Conservation (phyloP, 2,888 invertebrate genomes). For the Lasioglossum leucozonium region DNA sequence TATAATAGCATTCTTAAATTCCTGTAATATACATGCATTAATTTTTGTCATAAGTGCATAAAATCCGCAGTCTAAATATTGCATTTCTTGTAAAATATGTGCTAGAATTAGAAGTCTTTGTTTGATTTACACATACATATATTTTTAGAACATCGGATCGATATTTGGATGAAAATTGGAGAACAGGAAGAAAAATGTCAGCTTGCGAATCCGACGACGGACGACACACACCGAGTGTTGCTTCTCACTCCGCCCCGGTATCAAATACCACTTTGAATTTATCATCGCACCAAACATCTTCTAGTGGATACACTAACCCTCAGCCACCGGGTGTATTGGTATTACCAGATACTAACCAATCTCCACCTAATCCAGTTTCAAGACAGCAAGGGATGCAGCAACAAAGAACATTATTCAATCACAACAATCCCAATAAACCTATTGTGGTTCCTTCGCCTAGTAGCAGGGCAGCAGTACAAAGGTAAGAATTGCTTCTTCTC, state of each 20-base stretch:
- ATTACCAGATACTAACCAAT: slow-evolving; percentile 81
- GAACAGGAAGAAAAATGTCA: slow-evolving; percentile 80
- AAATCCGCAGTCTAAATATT: background rate
- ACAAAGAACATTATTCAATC: slow-evolving; percentile 87
- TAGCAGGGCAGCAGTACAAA: slow-evolving; percentile 81
- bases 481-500: slow-evolving; percentile 62
- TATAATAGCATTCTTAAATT: no score
- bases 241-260: slow-evolving; percentile 65
- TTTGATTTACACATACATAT: background rate
- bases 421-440: slow-evolving; percentile 89
- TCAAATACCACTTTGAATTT: slow-evolving; percentile 71
- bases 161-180: slow-evolving; percentile 81
- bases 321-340: slow-evolving; percentile 84
- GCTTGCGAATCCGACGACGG: slow-evolving; percentile 81
- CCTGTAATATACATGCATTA: background rate
- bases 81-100: background rate
- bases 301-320: slow-evolving; percentile 66
- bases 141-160: slow-evolving; percentile 67
- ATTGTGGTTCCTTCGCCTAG: slow-evolving; percentile 88
- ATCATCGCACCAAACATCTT: slow-evolving; percentile 62
- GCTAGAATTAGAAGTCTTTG: background rate
- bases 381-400: slow-evolving; percentile 73
- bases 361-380: slow-evolving; percentile 69
- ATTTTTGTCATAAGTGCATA: background rate
- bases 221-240: slow-evolving; percentile 75